Evolutionary conservation across 2,888 invertebrate genomes (phyloP).

Genomic region (Nesidiocoris tenuis): DNA sequence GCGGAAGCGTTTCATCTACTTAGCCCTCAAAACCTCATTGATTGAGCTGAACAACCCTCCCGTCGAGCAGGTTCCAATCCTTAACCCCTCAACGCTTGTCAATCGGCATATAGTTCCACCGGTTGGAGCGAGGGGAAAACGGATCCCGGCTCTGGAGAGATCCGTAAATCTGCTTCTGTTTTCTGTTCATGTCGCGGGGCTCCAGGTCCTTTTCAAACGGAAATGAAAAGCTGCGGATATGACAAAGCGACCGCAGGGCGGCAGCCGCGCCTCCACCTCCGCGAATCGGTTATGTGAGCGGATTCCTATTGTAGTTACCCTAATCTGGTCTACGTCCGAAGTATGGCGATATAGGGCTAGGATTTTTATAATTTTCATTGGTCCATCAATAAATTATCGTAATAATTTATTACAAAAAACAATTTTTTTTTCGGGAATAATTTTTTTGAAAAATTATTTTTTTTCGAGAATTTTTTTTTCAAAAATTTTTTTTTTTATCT

Average conservation of each 20-base stretch:
- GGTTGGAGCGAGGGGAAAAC: background rate
- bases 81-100: background rate
- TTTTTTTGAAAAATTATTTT: too few species aligned
- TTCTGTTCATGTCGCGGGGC: background rate
- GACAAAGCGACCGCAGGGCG: background rate
- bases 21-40: constrained; percentile 35
- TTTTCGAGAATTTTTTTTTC: too few species aligned
- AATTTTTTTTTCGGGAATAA: too few species aligned
- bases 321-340: too few species aligned
- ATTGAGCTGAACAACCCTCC: constrained; percentile 10
- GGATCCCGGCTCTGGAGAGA: background rate
- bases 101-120: background rate
- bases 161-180: background rate
- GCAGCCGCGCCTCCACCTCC: too few species aligned
- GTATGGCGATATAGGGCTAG: too few species aligned
- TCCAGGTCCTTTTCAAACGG: background rate
- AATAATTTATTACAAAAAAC: too few species aligned
- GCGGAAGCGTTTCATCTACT: constrained; percentile 18
- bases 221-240: background rate
- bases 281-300: too few species aligned
- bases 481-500: too few species aligned
- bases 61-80: background rate
- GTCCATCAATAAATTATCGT: too few species aligned
- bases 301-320: too few species aligned
- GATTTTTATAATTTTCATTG: too few species aligned